Evolutionary conservation across 1,140 invertebrate species (phyloP).

Genomic region (Ladona fulva): DNA sequence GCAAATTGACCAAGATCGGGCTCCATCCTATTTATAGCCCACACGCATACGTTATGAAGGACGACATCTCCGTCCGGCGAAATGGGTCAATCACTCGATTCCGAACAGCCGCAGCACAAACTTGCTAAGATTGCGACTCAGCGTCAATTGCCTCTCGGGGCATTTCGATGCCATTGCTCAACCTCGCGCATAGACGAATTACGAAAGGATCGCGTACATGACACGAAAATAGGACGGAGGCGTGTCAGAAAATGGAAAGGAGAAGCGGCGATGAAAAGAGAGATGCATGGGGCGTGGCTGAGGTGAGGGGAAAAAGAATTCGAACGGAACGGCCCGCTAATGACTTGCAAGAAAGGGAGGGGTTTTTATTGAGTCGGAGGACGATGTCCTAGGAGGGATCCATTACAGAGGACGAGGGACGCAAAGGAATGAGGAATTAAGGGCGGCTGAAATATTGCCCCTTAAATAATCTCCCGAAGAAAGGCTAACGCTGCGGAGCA

Average conservation of each 20-base stretch:
- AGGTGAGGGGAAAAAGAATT: not conserved
- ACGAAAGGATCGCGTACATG: not conserved
- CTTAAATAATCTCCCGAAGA: not conserved
- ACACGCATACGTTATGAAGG: no score
- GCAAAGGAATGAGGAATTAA: slow-evolving; percentile 6
- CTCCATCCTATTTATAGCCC: no score
- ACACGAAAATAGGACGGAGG: slow-evolving; percentile 9
- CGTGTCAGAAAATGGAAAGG: slow-evolving; percentile 13
- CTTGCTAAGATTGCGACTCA: not conserved
- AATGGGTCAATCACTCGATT: no score
- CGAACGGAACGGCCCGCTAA: slow-evolving; percentile 12
- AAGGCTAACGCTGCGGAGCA: not conserved
- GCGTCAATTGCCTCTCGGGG: no score
- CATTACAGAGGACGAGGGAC: not conserved
- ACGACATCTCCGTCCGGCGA: no score
- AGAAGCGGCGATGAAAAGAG: slow-evolving; percentile 17
- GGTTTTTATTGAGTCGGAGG: not conserved
- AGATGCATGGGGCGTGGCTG: slow-evolving; percentile 12
- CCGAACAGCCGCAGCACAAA: no score
- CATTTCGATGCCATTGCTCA: no score
- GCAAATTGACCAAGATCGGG: no score
- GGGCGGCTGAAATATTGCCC: not conserved
- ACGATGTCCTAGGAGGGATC: slow-evolving; percentile 6
- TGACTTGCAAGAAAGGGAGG: slow-evolving; percentile 20
- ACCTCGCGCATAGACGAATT: not conserved